Base-by-base conservation (phyloP, 2,888 invertebrate species). In the Rhagium mordax region DNA sequence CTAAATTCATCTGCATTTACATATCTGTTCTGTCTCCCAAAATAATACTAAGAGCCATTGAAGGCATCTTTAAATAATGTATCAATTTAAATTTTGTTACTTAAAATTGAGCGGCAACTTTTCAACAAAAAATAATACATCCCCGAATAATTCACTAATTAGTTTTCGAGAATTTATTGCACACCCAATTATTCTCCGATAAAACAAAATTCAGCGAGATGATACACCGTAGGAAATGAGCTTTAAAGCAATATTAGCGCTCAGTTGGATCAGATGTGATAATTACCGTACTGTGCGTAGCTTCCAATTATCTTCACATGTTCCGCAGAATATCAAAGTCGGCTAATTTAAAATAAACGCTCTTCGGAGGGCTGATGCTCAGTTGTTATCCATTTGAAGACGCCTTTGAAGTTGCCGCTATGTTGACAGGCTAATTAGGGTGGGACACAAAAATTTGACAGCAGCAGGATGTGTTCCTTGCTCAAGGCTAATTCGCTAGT, bases 371-470 rank as follows among this genome's bases (percentile, higher is more conserved):
- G 76, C 68, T 74, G 75, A 76, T 72, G 77, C 75, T 79, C 72
- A 69, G 76, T 74, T 74, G 76, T 79, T 78, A 79, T 81, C 79
- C 74, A 68, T 72, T 71, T 72, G 77, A 79, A 81, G 82, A 79
- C 79, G 79, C 79, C 82, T 83, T 83, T 83, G 83, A 81, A 70
- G 72, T 67, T 71, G 74, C 76, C 81, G 74, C 74, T 79, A 79
- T 80, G 81, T 81, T 81, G 81, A 81, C 82, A 82, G 80, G 74
- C 79, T 81, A 81, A 82, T 82, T 81, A 82, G 80, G 77, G 67
- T 65, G 74, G 75, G 70, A 74, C 74, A 79, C 75, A 81, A 81
- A 82, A 81, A 81, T 81, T 79, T 79, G 81, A 81, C 80, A 74
- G 71, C 74, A 69, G 49, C 47, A 57, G 75, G 77, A 74, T 69